Percentiles rank a stretch among this genome's conserved stretches.
phyloP scores from a whole-genome alignment of 2,113 vertebrate species.

The Himantopus leucocephalus region DNA sequence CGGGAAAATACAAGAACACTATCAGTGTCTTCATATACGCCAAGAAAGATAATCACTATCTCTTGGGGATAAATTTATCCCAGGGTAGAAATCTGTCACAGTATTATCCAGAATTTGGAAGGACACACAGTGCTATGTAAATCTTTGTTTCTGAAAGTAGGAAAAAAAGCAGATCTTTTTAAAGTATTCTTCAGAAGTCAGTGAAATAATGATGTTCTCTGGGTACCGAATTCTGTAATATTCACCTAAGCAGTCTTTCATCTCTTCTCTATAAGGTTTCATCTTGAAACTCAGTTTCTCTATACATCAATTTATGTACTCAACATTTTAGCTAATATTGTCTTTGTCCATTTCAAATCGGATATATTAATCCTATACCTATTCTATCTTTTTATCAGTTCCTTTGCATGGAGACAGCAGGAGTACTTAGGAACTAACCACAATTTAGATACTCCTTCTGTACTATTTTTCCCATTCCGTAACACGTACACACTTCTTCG shows the following conservation, averaged over 20 bases:
- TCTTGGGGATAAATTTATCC: not conserved
- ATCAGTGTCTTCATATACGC: not conserved
- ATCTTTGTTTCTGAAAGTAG: not conserved
- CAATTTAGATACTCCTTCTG: not conserved
- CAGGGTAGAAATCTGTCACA: conserved; percentile 7
- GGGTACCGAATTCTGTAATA: not conserved
- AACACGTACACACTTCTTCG: not conserved
- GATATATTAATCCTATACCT: not conserved
- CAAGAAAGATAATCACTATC: not conserved
- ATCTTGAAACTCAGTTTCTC: not conserved
- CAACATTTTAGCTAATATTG: not conserved
- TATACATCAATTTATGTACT: not conserved
- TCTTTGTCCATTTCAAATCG: not conserved
- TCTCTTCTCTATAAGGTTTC: not conserved
- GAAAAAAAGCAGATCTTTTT: not conserved
- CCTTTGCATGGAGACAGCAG: not conserved
- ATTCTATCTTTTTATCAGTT: not conserved
- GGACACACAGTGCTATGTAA: not conserved
- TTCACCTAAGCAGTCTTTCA: not conserved
- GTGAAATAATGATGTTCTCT: not conserved
- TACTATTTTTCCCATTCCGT: not conserved
- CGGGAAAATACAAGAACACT: not conserved
- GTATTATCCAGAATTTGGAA: not conserved
- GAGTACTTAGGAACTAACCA: not conserved
- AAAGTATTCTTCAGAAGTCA: not conserved